Evolutionary conservation across 2,113 vertebrate genomes (phyloP), one percentile per base, ranked within the genome.

Genomic region (Passer montanus): DNA sequence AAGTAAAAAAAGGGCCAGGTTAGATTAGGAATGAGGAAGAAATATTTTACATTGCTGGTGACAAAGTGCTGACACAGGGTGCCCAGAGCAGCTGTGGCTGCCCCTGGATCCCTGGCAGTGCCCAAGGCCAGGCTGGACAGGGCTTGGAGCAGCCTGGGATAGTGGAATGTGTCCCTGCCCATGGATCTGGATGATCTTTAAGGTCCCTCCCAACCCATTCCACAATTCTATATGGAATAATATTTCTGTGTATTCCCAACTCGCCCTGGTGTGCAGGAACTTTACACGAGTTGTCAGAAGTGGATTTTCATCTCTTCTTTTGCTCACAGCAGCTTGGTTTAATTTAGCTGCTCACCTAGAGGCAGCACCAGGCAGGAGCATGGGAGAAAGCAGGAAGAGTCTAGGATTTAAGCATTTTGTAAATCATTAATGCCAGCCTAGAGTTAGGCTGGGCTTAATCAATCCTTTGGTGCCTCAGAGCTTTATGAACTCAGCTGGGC

Each of bases 191-290:
- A 8, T 46, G 16, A 3, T 2, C 27, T 68, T 76, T 41, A 22
- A 60, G 17, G 14, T 13, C n/a, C 9, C 10, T 60, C 19, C 20
- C 17, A 55, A 12, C 30, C 24, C 62, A 31, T 26, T 41, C 47
- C 18, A n/a, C 0, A 0, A 27, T 35, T 69, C 41, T 4, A 2
- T 5, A 16, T 3, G 21, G 60, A 47, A 47, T 15, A 5, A 26
- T 18, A 52, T 41, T 75, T 64, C 62, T 28, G 22, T 6, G 11
- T 17, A 6, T 87, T 87, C 72, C 73, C 33, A 17, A 10, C 22
- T 50, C 12, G 1, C 12, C 16, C 14, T 7, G 15, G 1, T 6
- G 31, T 33, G 55, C 20, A 35, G 55, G 43, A 92, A 9, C 22
- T 35, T 73, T 27, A 3, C 22, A 6, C 8, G 16, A 37, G 13